Evolutionary conservation across 1,140 invertebrate genomes (phyloP).

Genomic region (Pachypsylla venusta): DNA sequence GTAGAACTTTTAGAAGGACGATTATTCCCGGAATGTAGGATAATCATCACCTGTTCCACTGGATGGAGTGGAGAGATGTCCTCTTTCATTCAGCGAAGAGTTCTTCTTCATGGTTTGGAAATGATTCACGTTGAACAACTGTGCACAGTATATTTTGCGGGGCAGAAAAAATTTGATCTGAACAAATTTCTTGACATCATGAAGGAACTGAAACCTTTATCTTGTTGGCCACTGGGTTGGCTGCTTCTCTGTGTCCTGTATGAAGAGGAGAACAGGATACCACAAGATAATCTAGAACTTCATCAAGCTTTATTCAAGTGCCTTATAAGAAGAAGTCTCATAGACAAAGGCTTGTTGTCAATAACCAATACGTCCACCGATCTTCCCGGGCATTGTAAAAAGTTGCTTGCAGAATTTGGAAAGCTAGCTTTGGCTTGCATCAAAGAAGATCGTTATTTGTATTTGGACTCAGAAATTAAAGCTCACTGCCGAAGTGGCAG

Average conservation of each 20-base stretch:
- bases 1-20: slow-evolving; percentile 37
- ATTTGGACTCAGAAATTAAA: slow-evolving; percentile 33
- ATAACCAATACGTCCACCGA: slow-evolving; percentile 20
- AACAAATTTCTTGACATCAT: slow-evolving; percentile 21
- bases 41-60: slow-evolving; percentile 37
- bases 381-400: slow-evolving; percentile 34
- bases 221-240: slow-evolving; percentile 38
- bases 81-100: slow-evolving; percentile 32
- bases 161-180: slow-evolving; percentile 22
- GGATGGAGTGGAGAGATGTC: slow-evolving; percentile 25
- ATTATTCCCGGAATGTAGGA: slow-evolving; percentile 37
- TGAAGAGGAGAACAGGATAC: slow-evolving; percentile 30
- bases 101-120: slow-evolving; percentile 36
- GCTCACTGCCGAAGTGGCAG: slow-evolving; percentile 27
- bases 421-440: slow-evolving; percentile 33
- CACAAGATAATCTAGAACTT: slow-evolving; percentile 30
- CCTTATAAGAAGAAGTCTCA: slow-evolving; percentile 31
- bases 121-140: slow-evolving; percentile 37
- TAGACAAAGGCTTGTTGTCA: slow-evolving; percentile 14
- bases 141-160: slow-evolving; percentile 31
- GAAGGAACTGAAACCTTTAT: slow-evolving; percentile 30
- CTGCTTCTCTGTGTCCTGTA: slow-evolving; percentile 37
- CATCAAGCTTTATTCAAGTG: slow-evolving; percentile 33
- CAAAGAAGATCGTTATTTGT: slow-evolving; percentile 32
- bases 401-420: slow-evolving; percentile 36